phyloP scores from a whole-genome alignment of 2,888 invertebrate genomes.

The Tholera decimalis region DNA sequence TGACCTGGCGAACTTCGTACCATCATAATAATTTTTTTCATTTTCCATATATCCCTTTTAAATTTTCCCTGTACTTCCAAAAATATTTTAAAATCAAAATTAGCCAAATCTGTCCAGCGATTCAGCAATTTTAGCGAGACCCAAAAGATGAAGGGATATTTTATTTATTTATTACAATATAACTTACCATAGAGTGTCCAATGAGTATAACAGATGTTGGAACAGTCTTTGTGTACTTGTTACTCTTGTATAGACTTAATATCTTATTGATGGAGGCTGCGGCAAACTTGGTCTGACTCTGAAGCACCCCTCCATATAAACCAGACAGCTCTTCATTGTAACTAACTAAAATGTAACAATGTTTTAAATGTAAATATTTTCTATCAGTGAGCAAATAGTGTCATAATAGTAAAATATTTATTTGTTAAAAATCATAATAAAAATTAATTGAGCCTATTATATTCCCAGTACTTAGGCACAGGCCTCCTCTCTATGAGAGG shows the following conservation, averaged over 20 bases:
- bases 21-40: too few relatives aligned
- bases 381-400: background rate
- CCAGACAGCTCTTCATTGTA: constrained; percentile 97
- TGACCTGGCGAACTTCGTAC: too few relatives aligned
- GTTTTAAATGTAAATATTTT: background rate
- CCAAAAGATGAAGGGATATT: too few relatives aligned
- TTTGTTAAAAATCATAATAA: background rate
- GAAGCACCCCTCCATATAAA: constrained; percentile 95
- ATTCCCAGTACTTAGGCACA: too few relatives aligned
- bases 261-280: constrained; percentile 94
- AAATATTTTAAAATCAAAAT: too few relatives aligned
- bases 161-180: too few relatives aligned
- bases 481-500: too few relatives aligned
- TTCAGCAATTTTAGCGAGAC: too few relatives aligned
- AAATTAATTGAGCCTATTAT: too few relatives aligned
- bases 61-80: too few relatives aligned
- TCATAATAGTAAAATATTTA: background rate
- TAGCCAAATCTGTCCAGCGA: too few relatives aligned
- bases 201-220: constrained; percentile 94
- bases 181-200: constrained; percentile 98
- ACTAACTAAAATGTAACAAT: constrained; percentile 93
- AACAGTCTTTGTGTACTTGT: constrained; percentile 83
- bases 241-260: constrained; percentile 93
- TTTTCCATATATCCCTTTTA: too few relatives aligned
- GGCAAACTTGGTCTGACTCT: constrained; percentile 94